phyloP scores from a whole-genome alignment of 2,113 vertebrate species.

The Sakesphorus luctuosus region DNA sequence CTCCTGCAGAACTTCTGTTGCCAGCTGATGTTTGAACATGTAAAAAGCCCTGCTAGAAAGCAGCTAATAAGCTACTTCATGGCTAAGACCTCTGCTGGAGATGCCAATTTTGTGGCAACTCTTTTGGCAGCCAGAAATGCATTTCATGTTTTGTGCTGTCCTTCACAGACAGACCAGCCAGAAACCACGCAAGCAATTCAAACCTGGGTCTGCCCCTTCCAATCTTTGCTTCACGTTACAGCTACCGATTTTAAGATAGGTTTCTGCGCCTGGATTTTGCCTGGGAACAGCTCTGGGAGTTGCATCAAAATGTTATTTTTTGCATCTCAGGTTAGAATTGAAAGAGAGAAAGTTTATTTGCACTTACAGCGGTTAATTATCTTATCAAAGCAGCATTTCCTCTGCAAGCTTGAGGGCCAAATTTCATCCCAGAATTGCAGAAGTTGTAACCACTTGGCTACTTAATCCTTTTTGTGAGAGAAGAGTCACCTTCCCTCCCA shows the following conservation, averaged over 20 bases:
- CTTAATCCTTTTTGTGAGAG: not conserved
- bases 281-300: not conserved
- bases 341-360: not conserved
- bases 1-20: not conserved
- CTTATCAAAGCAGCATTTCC: fast-evolving
- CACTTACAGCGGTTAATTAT: fast-evolving
- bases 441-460: not conserved
- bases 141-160: fast-evolving
- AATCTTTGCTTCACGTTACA: not conserved
- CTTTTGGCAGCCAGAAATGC: not conserved
- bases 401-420: not conserved
- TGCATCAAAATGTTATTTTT: not conserved
- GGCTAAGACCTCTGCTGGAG: not conserved
- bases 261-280: fast-evolving
- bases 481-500: not conserved
- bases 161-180: not conserved
- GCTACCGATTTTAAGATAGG: fast-evolving
- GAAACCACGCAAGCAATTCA: not conserved
- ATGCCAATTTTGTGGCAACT: not conserved
- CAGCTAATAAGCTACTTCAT: not conserved
- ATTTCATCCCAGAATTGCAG: not conserved
- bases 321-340: not conserved
- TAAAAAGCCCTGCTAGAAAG: not conserved
- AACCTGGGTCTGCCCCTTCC: not conserved
- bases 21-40: fast-evolving